Conservation (phyloP, 2,113 vertebrate genomes). For the Sturnus vulgaris region DNA sequence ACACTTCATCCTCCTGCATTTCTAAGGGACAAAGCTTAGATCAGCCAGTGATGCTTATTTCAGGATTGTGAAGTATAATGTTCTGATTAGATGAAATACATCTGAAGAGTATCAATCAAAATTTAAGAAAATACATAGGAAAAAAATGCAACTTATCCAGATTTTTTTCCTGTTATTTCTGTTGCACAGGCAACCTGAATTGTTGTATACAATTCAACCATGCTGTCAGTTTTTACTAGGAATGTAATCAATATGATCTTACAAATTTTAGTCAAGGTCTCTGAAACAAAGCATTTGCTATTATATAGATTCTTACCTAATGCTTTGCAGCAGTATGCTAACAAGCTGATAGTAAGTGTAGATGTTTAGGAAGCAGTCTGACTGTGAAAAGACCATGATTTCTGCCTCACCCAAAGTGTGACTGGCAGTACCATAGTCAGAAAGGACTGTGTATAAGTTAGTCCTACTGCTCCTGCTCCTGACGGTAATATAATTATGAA, state of each 20-base stretch:
- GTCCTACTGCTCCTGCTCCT: not conserved
- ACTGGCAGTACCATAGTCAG: not conserved
- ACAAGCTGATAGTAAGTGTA: not conserved
- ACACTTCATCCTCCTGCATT: not conserved
- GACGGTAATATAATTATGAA: not conserved
- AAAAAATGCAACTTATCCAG: not conserved
- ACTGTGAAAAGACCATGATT: not conserved
- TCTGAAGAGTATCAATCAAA: not conserved
- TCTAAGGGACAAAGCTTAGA: not conserved
- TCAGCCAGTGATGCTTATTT: not conserved
- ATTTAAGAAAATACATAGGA: not conserved
- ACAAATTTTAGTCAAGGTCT: not conserved
- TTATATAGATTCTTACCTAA: slow-evolving; percentile 4
- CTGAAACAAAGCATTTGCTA: not conserved
- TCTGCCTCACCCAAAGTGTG: not conserved
- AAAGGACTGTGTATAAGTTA: not conserved
- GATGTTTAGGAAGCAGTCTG: not conserved
- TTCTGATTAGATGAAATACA: not conserved
- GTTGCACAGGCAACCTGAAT: not conserved
- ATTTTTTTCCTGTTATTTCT: not conserved
- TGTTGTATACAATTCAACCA: not conserved
- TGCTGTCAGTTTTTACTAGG: not conserved
- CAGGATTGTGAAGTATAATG: not conserved
- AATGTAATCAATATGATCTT: not conserved
- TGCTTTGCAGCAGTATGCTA: not conserved